phyloP scores from a whole-genome alignment of 2,797 vertebrate species.

The Parauchenoglanis punctatus region DNA sequence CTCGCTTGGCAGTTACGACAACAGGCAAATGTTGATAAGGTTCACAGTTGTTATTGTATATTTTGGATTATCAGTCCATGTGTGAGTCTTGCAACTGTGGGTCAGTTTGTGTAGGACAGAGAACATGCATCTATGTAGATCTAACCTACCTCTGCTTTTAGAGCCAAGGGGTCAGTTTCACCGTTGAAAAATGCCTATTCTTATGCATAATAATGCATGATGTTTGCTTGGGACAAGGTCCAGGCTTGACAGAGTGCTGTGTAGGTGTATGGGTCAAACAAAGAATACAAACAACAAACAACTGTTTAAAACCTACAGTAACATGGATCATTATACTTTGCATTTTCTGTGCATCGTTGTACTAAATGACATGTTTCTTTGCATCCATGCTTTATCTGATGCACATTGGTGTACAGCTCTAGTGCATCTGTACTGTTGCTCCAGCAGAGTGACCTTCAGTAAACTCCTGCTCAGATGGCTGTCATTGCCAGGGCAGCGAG shows the following conservation, averaged over 20 bases:
- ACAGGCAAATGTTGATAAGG: neutral
- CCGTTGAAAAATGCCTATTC: neutral
- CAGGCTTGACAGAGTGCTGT: constrained; percentile 15
- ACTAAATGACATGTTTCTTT: neutral
- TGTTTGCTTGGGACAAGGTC: constrained; percentile 11
- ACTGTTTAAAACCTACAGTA: neutral
- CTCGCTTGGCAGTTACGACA: neutral
- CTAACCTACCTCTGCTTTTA: constrained; percentile 17
- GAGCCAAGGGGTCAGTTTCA: constrained; percentile 7
- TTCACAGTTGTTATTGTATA: neutral
- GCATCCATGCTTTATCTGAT: constrained; percentile 1
- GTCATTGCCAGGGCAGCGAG: constrained; percentile 32
- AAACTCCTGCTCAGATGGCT: constrained; percentile 28
- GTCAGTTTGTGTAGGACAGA: neutral
- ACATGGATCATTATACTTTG: neutral
- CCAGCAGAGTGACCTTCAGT: constrained; percentile 23
- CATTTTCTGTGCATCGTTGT: constrained; percentile 12
- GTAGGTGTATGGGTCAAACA: neutral
- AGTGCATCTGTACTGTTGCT: neutral
- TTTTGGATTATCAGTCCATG: neutral
- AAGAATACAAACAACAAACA: neutral
- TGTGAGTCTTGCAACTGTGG: neutral
- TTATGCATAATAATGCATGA: constrained; percentile 19
- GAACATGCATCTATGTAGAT: neutral
- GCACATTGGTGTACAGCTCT: neutral